Percentiles rank a stretch among this genome's conserved stretches.
Evolutionary conservation across 2,113 vertebrate species (phyloP).

Genomic region (Nestor notabilis): DNA sequence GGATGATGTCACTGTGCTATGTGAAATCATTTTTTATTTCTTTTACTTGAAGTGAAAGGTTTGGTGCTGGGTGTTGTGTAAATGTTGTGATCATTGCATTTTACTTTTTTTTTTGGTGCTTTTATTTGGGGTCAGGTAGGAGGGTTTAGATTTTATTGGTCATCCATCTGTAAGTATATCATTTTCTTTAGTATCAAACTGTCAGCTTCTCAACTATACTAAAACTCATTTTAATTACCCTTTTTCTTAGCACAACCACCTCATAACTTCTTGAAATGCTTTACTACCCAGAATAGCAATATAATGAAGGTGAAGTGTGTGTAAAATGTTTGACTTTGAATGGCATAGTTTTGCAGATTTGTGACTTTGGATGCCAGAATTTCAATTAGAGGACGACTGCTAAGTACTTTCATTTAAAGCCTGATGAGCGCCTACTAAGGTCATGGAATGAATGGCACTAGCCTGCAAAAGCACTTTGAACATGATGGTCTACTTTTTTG

Average conservation of each 20-base stretch:
- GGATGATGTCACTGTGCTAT: not conserved
- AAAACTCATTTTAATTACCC: constrained; percentile 73
- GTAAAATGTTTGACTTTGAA: constrained; percentile 69
- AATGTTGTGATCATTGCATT: not conserved
- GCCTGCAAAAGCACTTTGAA: constrained; percentile 16
- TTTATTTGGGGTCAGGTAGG: constrained; percentile 2
- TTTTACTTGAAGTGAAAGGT: not conserved
- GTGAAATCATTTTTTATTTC: constrained; percentile 2
- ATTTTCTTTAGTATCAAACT: constrained; percentile 67
- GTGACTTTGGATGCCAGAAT: constrained; percentile 62
- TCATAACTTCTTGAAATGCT: constrained; percentile 72
- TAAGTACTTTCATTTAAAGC: constrained; percentile 72
- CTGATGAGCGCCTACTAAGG: constrained; percentile 64
- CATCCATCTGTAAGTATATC: constrained; percentile 42
- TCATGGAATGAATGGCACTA: constrained; percentile 41
- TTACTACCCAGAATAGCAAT: constrained; percentile 69
- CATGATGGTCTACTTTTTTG: constrained; percentile 34
- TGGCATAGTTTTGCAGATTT: constrained; percentile 60
- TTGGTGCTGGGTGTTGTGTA: not conserved
- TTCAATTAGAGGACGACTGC: constrained; percentile 54
- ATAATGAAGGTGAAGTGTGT: constrained; percentile 73
- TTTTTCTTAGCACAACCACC: constrained; percentile 69
- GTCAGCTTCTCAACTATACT: constrained; percentile 57
- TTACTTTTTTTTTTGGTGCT: not conserved
- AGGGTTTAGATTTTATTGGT: constrained; percentile 39